Evolutionary conservation across 2,797 vertebrate genomes (phyloP).

Genomic region (Thalassophryne amazonica): DNA sequence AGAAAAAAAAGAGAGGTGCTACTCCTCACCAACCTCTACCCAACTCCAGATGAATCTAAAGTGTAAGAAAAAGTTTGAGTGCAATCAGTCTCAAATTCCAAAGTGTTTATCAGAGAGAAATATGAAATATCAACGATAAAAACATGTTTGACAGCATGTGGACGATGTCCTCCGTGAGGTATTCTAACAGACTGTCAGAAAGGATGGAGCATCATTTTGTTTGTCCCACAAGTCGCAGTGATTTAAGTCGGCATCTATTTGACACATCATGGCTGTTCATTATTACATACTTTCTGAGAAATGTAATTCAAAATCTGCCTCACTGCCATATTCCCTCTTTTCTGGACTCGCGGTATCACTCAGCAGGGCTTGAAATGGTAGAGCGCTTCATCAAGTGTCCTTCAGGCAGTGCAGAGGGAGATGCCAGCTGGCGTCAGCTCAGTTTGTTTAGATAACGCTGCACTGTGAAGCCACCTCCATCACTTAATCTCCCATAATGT

Average conservation of each 20-base stretch:
- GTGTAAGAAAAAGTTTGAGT: too few species aligned
- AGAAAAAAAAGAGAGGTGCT: too few species aligned
- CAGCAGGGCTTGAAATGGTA: conserved; percentile 32
- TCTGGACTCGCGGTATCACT: conserved; percentile 31
- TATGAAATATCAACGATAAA: too few species aligned
- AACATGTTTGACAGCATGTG: too few species aligned
- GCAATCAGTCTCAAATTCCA: too few species aligned
- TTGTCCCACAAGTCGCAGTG: conserved; percentile 8
- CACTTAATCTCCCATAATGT: conserved; percentile 35
- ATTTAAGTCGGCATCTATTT: conserved; percentile 29
- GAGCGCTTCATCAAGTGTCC: conserved; percentile 45
- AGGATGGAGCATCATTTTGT: background rate
- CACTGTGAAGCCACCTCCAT: conserved; percentile 39
- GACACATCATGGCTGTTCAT: conserved; percentile 14
- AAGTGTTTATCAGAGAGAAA: too few species aligned
- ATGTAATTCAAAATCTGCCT: conserved; percentile 31
- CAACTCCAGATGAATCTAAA: too few species aligned
- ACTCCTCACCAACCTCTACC: too few species aligned
- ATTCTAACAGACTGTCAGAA: conserved; percentile 8
- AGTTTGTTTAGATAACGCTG: conserved; percentile 58
- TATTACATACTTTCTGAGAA: conserved; percentile 21
- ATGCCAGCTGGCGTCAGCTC: conserved; percentile 62
- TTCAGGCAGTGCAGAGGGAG: conserved; percentile 43
- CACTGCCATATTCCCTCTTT: conserved; percentile 22
- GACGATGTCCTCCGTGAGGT: too few species aligned